These are phyloP conservation scores for Siniperca undulata DNA, from an alignment of 2,797 vertebrate species.

Conservation along the genomic window DNA sequence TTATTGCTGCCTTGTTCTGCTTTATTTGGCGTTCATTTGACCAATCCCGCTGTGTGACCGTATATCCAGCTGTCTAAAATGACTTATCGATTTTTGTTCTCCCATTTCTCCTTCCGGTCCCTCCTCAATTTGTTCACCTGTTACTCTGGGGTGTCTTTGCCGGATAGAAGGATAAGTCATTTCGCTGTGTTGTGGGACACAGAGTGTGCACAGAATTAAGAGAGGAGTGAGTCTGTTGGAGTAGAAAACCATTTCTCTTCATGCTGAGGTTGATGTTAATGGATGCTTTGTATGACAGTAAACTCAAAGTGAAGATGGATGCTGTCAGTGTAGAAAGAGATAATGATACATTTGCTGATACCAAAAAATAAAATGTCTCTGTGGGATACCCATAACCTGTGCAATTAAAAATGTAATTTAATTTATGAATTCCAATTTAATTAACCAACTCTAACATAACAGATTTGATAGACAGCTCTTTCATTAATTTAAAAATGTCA, in stretches of 20 bases:
- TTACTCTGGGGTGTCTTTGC: conserved; percentile 58
- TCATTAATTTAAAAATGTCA: neutral
- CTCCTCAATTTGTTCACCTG: conserved; percentile 73
- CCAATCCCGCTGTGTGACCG: conserved; percentile 61
- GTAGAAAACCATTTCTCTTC: conserved; percentile 19
- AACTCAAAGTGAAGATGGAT: conserved; percentile 43
- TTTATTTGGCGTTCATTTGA: conserved; percentile 66
- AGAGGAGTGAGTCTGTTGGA: conserved; percentile 20
- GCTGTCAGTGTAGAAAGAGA: conserved; percentile 9
- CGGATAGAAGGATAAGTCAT: conserved; percentile 48
- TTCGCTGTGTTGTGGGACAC: conserved; percentile 22
- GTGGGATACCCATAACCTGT: neutral
- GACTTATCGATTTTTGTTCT: conserved; percentile 82
- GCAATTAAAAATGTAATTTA: neutral
- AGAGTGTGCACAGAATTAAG: conserved; percentile 42
- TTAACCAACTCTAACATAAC: neutral
- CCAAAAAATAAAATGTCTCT: neutral
- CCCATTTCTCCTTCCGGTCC: conserved; percentile 60
- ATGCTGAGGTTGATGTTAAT: conserved; percentile 23
- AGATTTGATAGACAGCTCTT: neutral
- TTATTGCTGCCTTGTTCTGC: conserved; percentile 55
- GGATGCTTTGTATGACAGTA: conserved; percentile 12
- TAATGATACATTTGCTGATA: conserved; percentile 4
- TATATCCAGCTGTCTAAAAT: conserved; percentile 76
- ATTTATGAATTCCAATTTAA: no score